phyloP scores from a whole-genome alignment of 1,140 invertebrate species.

The Saxidomus purpurata region DNA sequence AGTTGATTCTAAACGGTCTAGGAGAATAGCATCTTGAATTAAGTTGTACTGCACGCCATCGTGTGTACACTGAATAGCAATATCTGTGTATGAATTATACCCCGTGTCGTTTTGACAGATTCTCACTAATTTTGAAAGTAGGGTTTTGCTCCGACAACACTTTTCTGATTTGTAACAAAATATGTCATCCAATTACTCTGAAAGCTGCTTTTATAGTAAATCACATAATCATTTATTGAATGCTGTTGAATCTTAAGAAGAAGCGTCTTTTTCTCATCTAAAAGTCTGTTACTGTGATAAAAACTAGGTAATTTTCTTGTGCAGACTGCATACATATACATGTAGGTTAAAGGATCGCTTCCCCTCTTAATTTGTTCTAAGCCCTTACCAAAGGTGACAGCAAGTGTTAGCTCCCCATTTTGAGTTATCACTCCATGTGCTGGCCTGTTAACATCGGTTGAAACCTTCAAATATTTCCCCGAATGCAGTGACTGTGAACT shows the following conservation, averaged over 20 bases:
- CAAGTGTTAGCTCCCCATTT: neutral
- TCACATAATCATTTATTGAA: neutral
- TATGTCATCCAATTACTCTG: conserved; percentile 6
- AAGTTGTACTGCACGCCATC: neutral
- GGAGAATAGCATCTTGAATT: conserved; percentile 7
- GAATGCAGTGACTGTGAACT: neutral
- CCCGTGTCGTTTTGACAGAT: conserved; percentile 30
- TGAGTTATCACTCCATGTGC: neutral
- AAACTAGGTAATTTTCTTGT: neutral
- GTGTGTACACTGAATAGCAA: neutral
- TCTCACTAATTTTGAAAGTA: conserved; percentile 21
- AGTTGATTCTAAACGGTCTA: neutral
- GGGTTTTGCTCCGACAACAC: neutral
- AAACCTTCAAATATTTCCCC: neutral
- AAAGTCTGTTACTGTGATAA: neutral
- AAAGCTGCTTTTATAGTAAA: conserved; percentile 16
- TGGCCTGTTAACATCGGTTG: neutral
- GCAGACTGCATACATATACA: conserved; percentile 6
- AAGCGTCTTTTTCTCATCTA: neutral
- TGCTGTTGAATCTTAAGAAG: neutral
- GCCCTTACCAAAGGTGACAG: conserved; percentile 8
- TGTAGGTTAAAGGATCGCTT: neutral
- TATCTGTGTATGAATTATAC: conserved; percentile 13
- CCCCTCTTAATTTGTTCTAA: neutral
- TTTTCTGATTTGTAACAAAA: conserved; percentile 46